Percentiles rank a stretch among this genome's conserved stretches.
These are phyloP conservation scores for Halyomorpha halys DNA, from an alignment of 1,140 invertebrate species.

Conservation along the genomic window DNA sequence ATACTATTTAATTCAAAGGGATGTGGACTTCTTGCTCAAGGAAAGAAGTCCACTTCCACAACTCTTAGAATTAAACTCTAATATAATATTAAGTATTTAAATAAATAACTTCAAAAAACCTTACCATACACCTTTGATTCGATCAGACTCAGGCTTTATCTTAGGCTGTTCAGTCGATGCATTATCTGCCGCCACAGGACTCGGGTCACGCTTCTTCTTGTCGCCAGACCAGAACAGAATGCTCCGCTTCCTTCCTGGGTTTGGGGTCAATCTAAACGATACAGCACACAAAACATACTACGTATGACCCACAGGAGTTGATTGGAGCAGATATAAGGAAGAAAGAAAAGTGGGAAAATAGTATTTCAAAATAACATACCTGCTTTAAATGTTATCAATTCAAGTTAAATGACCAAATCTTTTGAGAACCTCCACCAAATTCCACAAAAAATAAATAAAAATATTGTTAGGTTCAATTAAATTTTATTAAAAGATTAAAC, in stretches of 20 bases:
- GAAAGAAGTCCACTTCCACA: no score
- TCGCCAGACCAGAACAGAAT: conserved; percentile 3
- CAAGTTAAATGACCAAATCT: neutral
- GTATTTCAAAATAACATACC: neutral
- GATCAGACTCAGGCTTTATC: neutral
- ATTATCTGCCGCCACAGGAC: neutral
- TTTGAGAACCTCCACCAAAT: conserved; percentile 8
- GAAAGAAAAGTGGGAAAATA: no score
- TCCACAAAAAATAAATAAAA: conserved; percentile 10
- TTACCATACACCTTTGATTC: conserved; percentile 9
- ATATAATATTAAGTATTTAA: no score
- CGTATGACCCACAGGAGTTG: no score
- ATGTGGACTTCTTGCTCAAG: no score
- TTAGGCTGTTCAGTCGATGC: neutral
- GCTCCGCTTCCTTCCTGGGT: conserved; percentile 3
- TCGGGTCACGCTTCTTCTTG: conserved; percentile 2
- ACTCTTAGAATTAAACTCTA: no score
- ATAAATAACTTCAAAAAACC: neutral
- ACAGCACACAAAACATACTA: neutral
- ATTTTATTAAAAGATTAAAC: conserved; percentile 9
- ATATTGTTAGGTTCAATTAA: conserved; percentile 5
- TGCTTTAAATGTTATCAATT: conserved; percentile 1
- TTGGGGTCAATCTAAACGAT: conserved; percentile 3
- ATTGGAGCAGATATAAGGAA: no score
- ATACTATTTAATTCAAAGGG: no score